Conservation (phyloP, 2,888 invertebrate species). For the Ferdinandea cuprea region DNA sequence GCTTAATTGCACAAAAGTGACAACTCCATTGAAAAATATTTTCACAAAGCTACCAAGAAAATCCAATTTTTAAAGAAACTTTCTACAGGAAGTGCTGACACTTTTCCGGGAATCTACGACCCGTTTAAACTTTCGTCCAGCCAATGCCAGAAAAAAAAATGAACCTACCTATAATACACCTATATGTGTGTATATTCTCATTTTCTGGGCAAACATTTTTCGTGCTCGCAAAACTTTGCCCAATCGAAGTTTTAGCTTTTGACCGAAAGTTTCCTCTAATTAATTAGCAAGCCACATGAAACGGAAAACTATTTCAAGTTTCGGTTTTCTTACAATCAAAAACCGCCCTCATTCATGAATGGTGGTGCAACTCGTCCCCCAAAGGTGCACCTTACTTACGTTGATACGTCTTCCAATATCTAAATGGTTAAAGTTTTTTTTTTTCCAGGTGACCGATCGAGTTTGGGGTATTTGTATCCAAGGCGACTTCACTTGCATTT, state of each 20-base stretch:
- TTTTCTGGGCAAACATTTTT: conserved; percentile 27
- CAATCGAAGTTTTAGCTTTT: conserved; percentile 39
- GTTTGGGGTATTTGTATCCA: conserved; percentile 40
- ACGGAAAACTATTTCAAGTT: conserved; percentile 48
- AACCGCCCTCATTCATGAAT: no score
- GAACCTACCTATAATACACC: neutral
- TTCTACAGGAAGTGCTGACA: conserved; percentile 17
- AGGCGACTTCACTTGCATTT: conserved; percentile 44
- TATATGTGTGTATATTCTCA: neutral
- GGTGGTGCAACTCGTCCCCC: neutral
- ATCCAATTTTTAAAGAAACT: conserved; percentile 39
- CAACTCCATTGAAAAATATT: conserved; percentile 31
- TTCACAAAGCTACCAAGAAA: conserved; percentile 1
- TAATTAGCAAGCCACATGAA: conserved; percentile 69
- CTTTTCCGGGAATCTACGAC: neutral
- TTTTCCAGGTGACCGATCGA: neutral
- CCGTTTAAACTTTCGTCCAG: neutral
- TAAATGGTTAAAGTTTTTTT: conserved; percentile 34
- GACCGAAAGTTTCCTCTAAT: conserved; percentile 58
- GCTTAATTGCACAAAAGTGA: conserved; percentile 25
- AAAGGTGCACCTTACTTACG: no score
- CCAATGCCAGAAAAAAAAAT: neutral
- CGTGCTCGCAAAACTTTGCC: conserved; percentile 32
- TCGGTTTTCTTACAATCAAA: conserved; percentile 39
- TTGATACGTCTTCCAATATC: conserved; percentile 5